Conservation (phyloP, 2,113 vertebrate species). For the Caretta caretta region DNA sequence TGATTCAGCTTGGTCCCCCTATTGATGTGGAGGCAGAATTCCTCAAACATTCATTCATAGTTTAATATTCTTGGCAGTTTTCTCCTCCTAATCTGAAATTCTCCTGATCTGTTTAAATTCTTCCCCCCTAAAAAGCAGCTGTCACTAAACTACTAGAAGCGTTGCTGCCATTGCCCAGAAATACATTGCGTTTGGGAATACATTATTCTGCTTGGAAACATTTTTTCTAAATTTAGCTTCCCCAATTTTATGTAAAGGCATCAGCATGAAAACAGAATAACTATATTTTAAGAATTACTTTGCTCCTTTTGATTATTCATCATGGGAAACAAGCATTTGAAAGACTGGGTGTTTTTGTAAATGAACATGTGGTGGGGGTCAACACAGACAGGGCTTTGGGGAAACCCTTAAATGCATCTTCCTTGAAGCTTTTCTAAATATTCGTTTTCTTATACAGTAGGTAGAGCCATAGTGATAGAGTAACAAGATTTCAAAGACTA, state of each 20-base stretch:
- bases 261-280: background rate
- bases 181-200: background rate
- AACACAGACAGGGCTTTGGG: background rate
- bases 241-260: background rate
- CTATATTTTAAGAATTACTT: too few relatives aligned
- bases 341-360: background rate
- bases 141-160: background rate
- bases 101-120: constrained; percentile 14
- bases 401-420: background rate
- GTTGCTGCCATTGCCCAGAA: background rate
- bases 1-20: background rate
- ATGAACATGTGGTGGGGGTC: background rate
- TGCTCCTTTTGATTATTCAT: background rate
- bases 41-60: background rate
- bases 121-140: background rate
- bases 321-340: background rate
- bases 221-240: background rate
- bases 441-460: background rate
- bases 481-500: background rate
- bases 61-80: background rate
- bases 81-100: background rate
- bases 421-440: background rate
- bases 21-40: background rate
- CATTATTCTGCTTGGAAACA: background rate
- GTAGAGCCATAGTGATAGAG: background rate